A percentile compares a stretch with the other conserved stretches of the same genome.
These are phyloP conservation scores for Malthinus flaveolus DNA, from an alignment of 2,888 invertebrate genomes.

Conservation along the genomic window DNA sequence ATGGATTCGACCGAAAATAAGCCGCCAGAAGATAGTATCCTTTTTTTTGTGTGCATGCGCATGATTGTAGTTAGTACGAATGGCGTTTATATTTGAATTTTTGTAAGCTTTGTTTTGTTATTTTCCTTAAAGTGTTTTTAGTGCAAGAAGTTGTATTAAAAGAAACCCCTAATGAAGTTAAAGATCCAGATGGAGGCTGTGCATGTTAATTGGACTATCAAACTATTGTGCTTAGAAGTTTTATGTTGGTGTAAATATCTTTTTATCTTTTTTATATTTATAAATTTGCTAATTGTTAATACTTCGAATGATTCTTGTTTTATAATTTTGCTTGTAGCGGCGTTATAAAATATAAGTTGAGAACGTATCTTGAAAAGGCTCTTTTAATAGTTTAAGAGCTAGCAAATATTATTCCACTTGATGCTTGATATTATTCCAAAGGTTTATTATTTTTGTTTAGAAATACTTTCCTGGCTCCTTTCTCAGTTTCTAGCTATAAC, in stretches of 20 bases:
- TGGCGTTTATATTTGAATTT: conserved; percentile 1
- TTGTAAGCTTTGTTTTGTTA: conserved; percentile 46
- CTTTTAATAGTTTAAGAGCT: no score
- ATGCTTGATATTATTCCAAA: no score
- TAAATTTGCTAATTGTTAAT: conserved; percentile 2
- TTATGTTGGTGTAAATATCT: conserved; percentile 23
- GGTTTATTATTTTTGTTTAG: no score
- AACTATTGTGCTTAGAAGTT: conserved; percentile 20
- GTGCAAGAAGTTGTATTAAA: conserved; percentile 98
- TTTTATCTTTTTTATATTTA: conserved; percentile 31
- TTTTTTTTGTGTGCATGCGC: conserved; percentile 55
- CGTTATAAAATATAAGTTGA: background rate
- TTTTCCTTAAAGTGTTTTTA: conserved; percentile 67
- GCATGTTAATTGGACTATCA: conserved; percentile 68
- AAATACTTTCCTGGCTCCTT: no score
- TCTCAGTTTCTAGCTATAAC: no score
- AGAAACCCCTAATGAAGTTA: conserved; percentile 93
- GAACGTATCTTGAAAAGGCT: background rate
- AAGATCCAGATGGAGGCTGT: conserved; percentile 91
- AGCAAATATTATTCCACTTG: no score
- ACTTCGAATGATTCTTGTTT: background rate
- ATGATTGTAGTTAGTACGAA: background rate
- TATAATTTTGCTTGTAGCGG: no score
- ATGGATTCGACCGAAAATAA: conserved; percentile 98
- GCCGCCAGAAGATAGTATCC: conserved; percentile 96